These are phyloP conservation scores for Betta splendens DNA, from an alignment of 2,797 vertebrate species.

Conservation along the genomic window DNA sequence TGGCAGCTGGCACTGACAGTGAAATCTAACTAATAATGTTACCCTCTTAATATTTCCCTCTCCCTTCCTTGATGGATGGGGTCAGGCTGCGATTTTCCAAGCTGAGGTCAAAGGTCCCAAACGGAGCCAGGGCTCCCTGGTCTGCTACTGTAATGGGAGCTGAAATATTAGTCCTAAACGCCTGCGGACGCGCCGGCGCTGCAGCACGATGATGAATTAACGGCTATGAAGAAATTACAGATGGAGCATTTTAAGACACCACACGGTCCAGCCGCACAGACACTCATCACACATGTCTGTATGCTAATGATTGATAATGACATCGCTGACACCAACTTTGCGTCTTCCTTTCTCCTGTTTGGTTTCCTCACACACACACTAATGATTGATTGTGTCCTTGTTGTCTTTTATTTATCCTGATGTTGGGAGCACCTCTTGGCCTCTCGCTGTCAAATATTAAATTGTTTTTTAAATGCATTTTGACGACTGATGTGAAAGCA, in stretches of 20 bases:
- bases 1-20: conserved; percentile 29
- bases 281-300: conserved; percentile 43
- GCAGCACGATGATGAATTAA: conserved; percentile 83
- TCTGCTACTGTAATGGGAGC: conserved; percentile 76
- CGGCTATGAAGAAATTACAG: conserved; percentile 83
- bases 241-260: conserved; percentile 50
- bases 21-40: conserved; percentile 62
- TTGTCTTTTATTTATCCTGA: conserved; percentile 77
- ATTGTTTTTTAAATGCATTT: conserved; percentile 80
- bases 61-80: conserved; percentile 74
- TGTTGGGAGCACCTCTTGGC: conserved; percentile 62
- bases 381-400: conserved; percentile 81
- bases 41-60: conserved; percentile 58
- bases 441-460: conserved; percentile 68
- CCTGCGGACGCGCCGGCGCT: conserved; percentile 64
- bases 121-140: conserved; percentile 58
- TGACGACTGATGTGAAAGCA: conserved; percentile 77
- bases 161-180: conserved; percentile 79
- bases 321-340: conserved; percentile 50
- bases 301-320: conserved; percentile 70
- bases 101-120: conserved; percentile 66
- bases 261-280: conserved; percentile 4
- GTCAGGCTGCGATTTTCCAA: conserved; percentile 66
- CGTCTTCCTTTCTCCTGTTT: conserved; percentile 19
- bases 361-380: conserved; percentile 34